A percentile compares a stretch with the other conserved stretches of the same genome.
Evolutionary conservation across 2,113 vertebrate species (phyloP).

Genomic region (Sorex araneus): DNA sequence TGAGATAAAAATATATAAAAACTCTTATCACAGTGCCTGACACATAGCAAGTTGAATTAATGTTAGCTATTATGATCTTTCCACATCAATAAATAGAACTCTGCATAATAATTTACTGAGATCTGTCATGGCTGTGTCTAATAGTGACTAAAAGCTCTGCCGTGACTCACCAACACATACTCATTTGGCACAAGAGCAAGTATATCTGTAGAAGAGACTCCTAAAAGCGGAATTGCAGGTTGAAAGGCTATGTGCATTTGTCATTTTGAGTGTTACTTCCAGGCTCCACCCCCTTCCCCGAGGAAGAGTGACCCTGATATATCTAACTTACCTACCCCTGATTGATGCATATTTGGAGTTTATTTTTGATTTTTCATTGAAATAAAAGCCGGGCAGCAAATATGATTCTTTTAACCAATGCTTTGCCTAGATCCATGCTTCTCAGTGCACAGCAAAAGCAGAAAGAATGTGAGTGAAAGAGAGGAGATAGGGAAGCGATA

Average conservation of each 20-base stretch:
- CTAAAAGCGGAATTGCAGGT: not conserved
- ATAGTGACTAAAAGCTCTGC: slow-evolving; percentile 28
- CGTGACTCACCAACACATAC: slow-evolving; percentile 39
- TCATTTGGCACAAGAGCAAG: not conserved
- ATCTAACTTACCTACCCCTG: slow-evolving; percentile 28
- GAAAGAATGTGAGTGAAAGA: not conserved
- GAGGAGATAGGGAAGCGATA: not conserved
- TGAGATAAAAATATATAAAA: slow-evolving; percentile 74
- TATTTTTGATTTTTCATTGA: slow-evolving; percentile 10
- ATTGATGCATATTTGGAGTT: not conserved
- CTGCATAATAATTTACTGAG: slow-evolving; percentile 51
- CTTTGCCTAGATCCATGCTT: slow-evolving; percentile 13
- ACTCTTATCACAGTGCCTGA: slow-evolving; percentile 51
- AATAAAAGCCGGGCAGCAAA: not conserved
- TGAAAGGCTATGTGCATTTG: slow-evolving; percentile 43
- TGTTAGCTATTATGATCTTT: slow-evolving; percentile 58
- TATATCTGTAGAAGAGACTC: slow-evolving; percentile 10
- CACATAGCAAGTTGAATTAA: slow-evolving; percentile 63
- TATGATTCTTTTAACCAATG: slow-evolving; percentile 22
- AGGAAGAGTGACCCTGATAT: not conserved
- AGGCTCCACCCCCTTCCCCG: not conserved
- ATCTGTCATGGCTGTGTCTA: slow-evolving; percentile 55
- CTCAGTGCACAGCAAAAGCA: not conserved
- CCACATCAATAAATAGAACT: slow-evolving; percentile 60
- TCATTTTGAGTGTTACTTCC: slow-evolving; percentile 24